Conservation (phyloP, 2,888 invertebrate species). For the Orthosia incerta region DNA sequence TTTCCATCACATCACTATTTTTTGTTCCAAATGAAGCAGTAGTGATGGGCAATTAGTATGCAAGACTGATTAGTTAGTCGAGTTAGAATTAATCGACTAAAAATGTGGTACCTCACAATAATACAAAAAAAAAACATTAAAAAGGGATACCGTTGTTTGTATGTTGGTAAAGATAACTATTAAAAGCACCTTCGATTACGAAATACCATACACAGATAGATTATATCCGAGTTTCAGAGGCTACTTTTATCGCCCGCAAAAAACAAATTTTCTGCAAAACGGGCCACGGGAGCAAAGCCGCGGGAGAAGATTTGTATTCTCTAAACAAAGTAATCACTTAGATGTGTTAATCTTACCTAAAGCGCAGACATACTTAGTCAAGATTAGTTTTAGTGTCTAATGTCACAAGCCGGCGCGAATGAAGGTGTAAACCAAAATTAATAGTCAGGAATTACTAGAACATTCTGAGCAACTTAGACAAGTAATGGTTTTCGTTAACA, state of each 20-base stretch:
- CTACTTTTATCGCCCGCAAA: too few species aligned
- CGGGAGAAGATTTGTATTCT: background rate
- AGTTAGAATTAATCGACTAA: conserved; percentile 22
- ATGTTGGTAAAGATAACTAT: too few species aligned
- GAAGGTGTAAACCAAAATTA: conserved; percentile 40
- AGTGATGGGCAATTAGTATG: conserved; percentile 53
- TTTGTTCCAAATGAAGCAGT: conserved; percentile 55
- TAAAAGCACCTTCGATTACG: too few species aligned
- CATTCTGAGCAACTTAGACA: conserved; percentile 25
- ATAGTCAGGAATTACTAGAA: conserved; percentile 37
- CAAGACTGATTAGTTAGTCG: conserved; percentile 29
- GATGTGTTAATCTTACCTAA: background rate
- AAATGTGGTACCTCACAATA: too few species aligned
- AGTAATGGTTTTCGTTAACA: conserved; percentile 20
- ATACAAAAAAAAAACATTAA: too few species aligned
- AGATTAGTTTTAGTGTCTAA: conserved; percentile 26
- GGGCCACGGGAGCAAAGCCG: too few species aligned
- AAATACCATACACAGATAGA: too few species aligned
- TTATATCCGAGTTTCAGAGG: too few species aligned
- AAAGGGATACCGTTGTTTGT: too few species aligned
- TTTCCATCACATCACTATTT: conserved; percentile 73
- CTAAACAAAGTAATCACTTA: background rate
- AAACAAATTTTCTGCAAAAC: too few species aligned
- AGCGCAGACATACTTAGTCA: conserved; percentile 7
- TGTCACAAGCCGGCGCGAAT: conserved; percentile 23